Evolutionary conservation across 2,888 invertebrate species (phyloP), one percentile per base, ranked within the genome.

Genomic region (Temnothorax unifasciatus): DNA sequence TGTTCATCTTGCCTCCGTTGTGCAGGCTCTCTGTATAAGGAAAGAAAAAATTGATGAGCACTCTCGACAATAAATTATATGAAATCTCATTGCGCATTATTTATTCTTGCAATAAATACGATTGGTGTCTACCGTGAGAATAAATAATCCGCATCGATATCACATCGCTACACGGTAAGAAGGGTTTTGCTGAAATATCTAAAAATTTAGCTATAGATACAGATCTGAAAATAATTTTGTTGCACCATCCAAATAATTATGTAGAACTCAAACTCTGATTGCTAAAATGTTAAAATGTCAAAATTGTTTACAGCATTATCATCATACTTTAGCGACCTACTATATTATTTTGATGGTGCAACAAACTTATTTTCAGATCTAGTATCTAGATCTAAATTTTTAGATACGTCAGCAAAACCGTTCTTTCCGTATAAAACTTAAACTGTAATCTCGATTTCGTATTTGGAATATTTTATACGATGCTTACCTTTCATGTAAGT

Each of bases 401-500:
- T 29, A 29, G 29, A 29, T 29, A 29, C 29, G 3, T 29, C 0
- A 29, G 3, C 29, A 29, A 29, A 29, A 29, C 29, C 29, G 29
- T 29, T 29, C 29, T 29, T 29, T 29, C 29, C 29, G 3, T 3
- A 29, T 29, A 4, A 52, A 61, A 15, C 25, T 13, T 15, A 44
- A 61, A 29, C 59, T 11, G 5, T 9, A 8, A 21, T 25, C 8
- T 73, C 3, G 5, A 71, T 21, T 38, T 15, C 8, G 25, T 4
- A 21, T 2, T 21, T 3, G 5, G 1, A 41, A 38, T 34, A 66
- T 66, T 34, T 64, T 5, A 6, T 21, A 34, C 34, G 0, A 8
- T 52, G 15, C 84, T 90, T 97, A 96, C 98, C 98, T 95, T 99
- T 99, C 98, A 99, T 98, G 94, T 99, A 99, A 2, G 98, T 98